These are phyloP conservation scores for Myotis lucifugus DNA, from an alignment of 2,113 vertebrate species.

Conservation along the genomic window DNA sequence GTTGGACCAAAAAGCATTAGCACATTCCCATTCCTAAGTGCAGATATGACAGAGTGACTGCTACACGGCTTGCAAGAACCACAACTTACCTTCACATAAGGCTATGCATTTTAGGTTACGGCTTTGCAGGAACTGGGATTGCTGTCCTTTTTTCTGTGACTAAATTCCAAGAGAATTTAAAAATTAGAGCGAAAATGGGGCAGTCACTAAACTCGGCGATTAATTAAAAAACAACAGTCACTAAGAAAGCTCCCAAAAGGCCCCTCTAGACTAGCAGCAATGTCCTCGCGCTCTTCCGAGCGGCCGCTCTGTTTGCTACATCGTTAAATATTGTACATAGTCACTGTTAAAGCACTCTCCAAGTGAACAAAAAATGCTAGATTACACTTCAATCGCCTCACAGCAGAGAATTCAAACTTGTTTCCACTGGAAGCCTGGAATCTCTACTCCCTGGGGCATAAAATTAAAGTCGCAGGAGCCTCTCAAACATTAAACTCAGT, in stretches of 20 bases:
- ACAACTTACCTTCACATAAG: slow-evolving; percentile 94
- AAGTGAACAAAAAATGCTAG: not conserved
- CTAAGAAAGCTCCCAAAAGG: not conserved
- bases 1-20: not conserved
- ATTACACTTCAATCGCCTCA: not conserved
- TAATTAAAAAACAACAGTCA: not conserved
- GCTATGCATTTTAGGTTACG: slow-evolving; percentile 96
- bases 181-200: slow-evolving; percentile 43
- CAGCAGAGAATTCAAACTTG: not conserved
- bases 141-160: slow-evolving; percentile 94
- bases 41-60: not conserved
- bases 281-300: not conserved
- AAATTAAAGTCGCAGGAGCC: slow-evolving; percentile 37
- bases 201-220: not conserved
- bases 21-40: not conserved
- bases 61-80: not conserved
- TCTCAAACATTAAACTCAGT: slow-evolving; percentile 44
- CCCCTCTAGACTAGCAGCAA: not conserved
- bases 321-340: slow-evolving; percentile 10
- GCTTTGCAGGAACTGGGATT: slow-evolving; percentile 94
- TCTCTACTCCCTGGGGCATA: slow-evolving; percentile 3
- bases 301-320: not conserved
- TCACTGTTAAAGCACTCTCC: slow-evolving; percentile 27
- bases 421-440: not conserved
- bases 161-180: slow-evolving; percentile 80